Base-by-base conservation (phyloP, 30 jellyfish, hydroid and myxozoan genomes). In the Mastigias papua region DNA sequence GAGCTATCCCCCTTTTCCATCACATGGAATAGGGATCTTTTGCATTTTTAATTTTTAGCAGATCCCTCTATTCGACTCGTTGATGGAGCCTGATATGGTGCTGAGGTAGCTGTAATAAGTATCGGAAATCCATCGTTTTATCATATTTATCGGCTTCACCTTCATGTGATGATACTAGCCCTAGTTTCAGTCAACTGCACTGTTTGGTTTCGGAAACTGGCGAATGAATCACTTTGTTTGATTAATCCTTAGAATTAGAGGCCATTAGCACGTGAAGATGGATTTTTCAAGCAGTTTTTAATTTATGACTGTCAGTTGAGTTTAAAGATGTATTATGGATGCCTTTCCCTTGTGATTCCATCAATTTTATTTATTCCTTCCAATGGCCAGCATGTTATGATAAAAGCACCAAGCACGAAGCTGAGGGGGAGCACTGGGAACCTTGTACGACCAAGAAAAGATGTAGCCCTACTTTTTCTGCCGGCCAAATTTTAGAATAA, bases 171-270 rank as follows among this genome's bases (percentile, higher is more conserved):
- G 5, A 51, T 51, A 51, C 74, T 1, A 63, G 3, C 42, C 20
- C 74, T 42, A 27, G 46, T 63, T 34, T 77, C 88, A 50, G 64
- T 77, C 88, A 57, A 11, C 50, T 54, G 34, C 77, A 5, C 88
- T 31, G 76, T 77, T 67, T 23, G 77, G 46, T n/a, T 50, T 50
- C 88, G 88, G 88, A 77, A 77, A 77, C 61, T 4, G 46, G 62
- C 22, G 35, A 34, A 17, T 77, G 88, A 58, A 22, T 77, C 88
- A 77, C 46, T 54, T 60, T 63, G 54, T 77, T 29, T n/a, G 20
- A 69, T 2, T 72, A 72, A 72, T 72, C 83, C 48, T 15, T 19
- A 72, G 68, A 1, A 31, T 69, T 69, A 15, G 37, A 65, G 35
- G 76, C 54, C 6, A 37, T 37, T 11, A 37, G 54, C 54, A 37